A percentile compares a stretch with the other conserved stretches of the same genome.
phyloP scores from a whole-genome alignment of 2,888 invertebrate genomes.

The Nephrotoma guestfalica region DNA sequence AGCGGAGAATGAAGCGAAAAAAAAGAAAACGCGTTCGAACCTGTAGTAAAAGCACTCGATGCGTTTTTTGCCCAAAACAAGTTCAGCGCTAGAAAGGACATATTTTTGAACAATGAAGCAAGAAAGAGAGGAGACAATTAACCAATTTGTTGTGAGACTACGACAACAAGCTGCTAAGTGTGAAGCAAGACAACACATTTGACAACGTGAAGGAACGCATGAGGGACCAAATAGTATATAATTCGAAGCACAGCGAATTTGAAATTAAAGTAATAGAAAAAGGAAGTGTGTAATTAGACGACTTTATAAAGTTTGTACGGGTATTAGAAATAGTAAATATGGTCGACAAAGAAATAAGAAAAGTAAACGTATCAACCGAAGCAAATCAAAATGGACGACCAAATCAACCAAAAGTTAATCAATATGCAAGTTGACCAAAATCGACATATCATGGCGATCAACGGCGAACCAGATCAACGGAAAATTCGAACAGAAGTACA shows the following conservation, averaged over 20 bases:
- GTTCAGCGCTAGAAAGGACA: conserved; percentile 14
- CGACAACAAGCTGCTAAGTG: background rate
- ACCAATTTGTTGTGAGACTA: conserved; percentile 17
- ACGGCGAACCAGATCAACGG: too few species aligned
- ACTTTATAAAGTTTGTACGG: background rate
- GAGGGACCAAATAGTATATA: background rate
- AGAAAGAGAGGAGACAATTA: conserved; percentile 18
- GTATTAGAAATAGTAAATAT: background rate
- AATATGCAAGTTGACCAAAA: too few species aligned
- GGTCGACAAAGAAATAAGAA: background rate
- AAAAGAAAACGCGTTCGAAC: background rate
- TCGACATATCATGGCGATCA: too few species aligned
- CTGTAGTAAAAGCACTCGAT: background rate
- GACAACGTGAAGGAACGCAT: background rate
- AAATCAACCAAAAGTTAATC: too few species aligned
- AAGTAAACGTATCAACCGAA: too few species aligned
- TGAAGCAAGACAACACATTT: too few species aligned
- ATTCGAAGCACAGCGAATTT: background rate
- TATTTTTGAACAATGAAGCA: conserved; percentile 16
- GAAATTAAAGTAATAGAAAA: background rate
- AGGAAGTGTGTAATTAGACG: background rate
- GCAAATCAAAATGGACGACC: too few species aligned
- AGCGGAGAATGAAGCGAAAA: background rate
- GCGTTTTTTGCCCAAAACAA: background rate
- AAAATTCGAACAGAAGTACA: too few species aligned